Conservation (phyloP, 2,888 invertebrate genomes). For the Oxystoma pomonae region DNA sequence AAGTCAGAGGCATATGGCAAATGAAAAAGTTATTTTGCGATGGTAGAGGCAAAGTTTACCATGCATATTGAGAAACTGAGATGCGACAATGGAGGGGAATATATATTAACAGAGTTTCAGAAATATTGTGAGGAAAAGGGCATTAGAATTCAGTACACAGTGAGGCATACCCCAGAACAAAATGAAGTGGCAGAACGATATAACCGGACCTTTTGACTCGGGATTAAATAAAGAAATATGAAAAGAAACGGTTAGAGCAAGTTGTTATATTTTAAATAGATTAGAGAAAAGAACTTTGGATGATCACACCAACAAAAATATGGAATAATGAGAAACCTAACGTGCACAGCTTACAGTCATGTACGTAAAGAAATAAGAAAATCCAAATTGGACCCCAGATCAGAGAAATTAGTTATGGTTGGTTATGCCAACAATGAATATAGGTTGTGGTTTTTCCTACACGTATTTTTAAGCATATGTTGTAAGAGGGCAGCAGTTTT, state of each 20-base stretch:
- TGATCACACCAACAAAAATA: background rate
- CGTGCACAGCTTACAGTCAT: background rate
- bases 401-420: conserved; percentile 19
- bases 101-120: conserved; percentile 2
- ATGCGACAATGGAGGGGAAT: conserved; percentile 10
- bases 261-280: background rate
- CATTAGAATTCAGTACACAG: conserved; percentile 11
- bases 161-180: conserved; percentile 10
- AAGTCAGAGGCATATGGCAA: background rate
- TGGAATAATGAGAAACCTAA: background rate
- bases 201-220: background rate
- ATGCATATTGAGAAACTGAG: conserved; percentile 7
- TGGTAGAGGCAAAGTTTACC: conserved; percentile 4
- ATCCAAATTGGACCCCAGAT: conserved; percentile 16
- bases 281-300: background rate
- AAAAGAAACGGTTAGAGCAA: background rate
- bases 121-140: background rate
- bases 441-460: no score
- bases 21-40: background rate
- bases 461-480: no score
- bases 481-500: no score
- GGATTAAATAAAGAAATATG: background rate
- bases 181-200: conserved; percentile 12
- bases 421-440: conserved; percentile 25
- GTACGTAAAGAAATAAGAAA: background rate